phyloP scores from a whole-genome alignment of 2,888 invertebrate species.

The Leptinotarsa tumamoca region DNA sequence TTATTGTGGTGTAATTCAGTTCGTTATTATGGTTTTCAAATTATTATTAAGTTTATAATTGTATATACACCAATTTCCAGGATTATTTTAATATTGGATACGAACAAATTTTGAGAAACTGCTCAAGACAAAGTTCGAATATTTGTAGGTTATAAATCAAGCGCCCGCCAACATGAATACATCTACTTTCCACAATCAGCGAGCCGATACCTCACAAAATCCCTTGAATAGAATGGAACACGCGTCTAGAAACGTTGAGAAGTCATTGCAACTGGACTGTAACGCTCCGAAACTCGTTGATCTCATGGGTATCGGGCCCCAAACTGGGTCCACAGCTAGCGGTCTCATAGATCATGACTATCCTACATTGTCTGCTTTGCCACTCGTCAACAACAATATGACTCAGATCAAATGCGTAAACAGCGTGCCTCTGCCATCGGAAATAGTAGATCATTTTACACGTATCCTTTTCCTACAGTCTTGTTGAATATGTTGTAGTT shows the following conservation, averaged over 20 bases:
- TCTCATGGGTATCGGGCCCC: slow-evolving; percentile 74
- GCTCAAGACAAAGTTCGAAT: neutral
- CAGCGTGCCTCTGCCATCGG: slow-evolving; percentile 90
- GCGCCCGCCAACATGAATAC: slow-evolving; percentile 32
- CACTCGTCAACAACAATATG: slow-evolving; percentile 75
- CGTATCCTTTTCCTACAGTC: slow-evolving; percentile 78
- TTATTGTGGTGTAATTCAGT: neutral
- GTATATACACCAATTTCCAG: neutral
- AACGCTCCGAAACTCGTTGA: slow-evolving; percentile 79
- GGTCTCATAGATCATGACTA: slow-evolving; percentile 93
- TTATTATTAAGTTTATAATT: neutral
- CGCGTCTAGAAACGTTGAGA: slow-evolving; percentile 85
- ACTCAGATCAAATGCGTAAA: slow-evolving; percentile 84
- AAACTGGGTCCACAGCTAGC: slow-evolving; percentile 85
- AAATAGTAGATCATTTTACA: slow-evolving; percentile 94
- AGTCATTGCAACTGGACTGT: slow-evolving; percentile 77
- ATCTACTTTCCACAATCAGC: slow-evolving; percentile 25
- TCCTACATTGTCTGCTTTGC: slow-evolving; percentile 80
- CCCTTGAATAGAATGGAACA: slow-evolving; percentile 77
- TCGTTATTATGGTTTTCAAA: neutral
- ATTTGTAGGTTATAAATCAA: slow-evolving; percentile 20
- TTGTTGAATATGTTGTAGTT: neutral
- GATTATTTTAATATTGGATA: neutral
- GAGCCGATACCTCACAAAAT: slow-evolving; percentile 55
- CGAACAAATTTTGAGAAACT: neutral